A percentile compares a stretch with the other conserved stretches of the same genome.
These are phyloP conservation scores for Theretra japonica DNA, from an alignment of 2,888 invertebrate genomes.

Conservation along the genomic window DNA sequence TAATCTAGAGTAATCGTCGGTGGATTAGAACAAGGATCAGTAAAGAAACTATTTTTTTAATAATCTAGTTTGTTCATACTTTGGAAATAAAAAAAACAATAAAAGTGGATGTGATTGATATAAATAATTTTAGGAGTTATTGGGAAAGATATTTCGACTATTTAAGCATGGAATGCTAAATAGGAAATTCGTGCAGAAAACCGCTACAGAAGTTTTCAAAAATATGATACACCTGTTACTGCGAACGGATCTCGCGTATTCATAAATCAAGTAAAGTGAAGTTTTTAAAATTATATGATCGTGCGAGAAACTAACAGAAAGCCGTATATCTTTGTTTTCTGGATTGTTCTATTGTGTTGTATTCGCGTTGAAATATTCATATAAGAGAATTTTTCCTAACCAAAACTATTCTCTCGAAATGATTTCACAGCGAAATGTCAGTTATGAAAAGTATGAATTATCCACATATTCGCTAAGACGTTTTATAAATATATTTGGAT, in stretches of 20 bases:
- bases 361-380: neutral
- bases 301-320: neutral
- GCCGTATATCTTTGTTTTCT: conserved; percentile 15
- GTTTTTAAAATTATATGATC: conserved; percentile 20
- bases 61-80: too few species aligned
- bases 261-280: conserved; percentile 21
- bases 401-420: neutral
- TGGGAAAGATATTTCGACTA: neutral
- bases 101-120: too few species aligned
- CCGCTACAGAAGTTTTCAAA: neutral
- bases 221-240: neutral
- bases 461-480: too few species aligned
- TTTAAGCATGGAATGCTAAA: neutral
- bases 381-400: neutral
- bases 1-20: too few species aligned
- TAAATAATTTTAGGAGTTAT: too few species aligned
- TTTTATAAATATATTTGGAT: too few species aligned
- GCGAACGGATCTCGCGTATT: conserved; percentile 6
- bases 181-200: neutral
- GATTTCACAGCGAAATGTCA: too few species aligned
- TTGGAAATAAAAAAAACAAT: too few species aligned
- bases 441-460: too few species aligned
- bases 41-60: too few species aligned
- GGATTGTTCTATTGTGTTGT: neutral
- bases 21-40: too few species aligned